A percentile compares a stretch with the other conserved stretches of the same genome.
These are phyloP conservation scores for Nixonia krombeini DNA, from an alignment of 1,140 invertebrate genomes.

Conservation along the genomic window DNA sequence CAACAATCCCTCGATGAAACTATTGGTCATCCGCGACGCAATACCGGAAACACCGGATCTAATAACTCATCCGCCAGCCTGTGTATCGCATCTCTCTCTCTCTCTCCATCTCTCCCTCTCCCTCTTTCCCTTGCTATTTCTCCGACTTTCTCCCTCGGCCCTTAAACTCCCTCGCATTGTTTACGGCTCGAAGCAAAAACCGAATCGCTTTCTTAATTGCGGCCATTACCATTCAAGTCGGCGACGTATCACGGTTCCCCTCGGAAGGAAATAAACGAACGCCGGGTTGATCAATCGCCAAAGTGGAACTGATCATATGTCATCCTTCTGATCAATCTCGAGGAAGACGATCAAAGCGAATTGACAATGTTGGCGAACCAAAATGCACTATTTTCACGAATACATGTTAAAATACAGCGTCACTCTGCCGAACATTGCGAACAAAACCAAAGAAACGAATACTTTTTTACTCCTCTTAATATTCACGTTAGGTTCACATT, in stretches of 20 bases:
- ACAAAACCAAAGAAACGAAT: no score
- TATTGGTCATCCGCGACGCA: constrained; percentile 72
- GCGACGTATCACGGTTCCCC: no score
- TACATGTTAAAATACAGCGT: no score
- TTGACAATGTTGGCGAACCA: no score
- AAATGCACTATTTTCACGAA: no score
- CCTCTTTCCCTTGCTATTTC: constrained; percentile 9
- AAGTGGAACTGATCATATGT: no score
- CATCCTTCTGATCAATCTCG: no score
- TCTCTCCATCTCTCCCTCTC: constrained; percentile 33
- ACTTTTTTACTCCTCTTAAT: no score
- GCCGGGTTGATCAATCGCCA: constrained; percentile 1
- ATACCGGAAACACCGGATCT: constrained; percentile 70
- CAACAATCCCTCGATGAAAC: constrained; percentile 73
- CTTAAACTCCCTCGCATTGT: not conserved
- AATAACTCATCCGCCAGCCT: constrained; percentile 69
- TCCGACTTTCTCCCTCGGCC: constrained; percentile 16
- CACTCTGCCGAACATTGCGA: no score
- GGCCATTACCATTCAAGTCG: constrained; percentile 7
- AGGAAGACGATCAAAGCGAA: no score
- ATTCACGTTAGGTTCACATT: no score
- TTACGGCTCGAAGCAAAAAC: constrained; percentile 12
- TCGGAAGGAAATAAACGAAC: constrained; percentile 2
- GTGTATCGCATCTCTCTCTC: constrained; percentile 34
- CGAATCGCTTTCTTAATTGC: constrained; percentile 22